These are phyloP conservation scores for Drosophila parvula DNA, from an alignment of 1,140 invertebrate species.

Conservation along the genomic window DNA sequence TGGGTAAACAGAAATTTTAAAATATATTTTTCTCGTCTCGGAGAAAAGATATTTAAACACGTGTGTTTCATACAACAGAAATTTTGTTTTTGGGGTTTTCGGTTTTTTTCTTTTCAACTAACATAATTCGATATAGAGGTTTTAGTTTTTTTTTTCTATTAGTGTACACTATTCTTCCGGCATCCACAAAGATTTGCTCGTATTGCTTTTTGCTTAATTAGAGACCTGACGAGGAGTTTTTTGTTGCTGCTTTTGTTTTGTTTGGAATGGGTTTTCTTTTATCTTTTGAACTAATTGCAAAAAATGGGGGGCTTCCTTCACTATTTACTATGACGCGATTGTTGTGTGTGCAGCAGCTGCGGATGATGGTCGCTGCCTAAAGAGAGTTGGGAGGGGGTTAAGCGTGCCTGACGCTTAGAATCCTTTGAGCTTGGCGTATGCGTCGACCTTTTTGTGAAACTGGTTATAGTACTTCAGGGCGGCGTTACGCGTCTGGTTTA, in stretches of 20 bases:
- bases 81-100: conserved; percentile 20
- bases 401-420: conserved; percentile 79
- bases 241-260: conserved; percentile 13
- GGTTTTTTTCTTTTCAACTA: conserved; percentile 47
- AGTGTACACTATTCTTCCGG: conserved; percentile 35
- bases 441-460: conserved; percentile 90
- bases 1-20: conserved; percentile 34
- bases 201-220: conserved; percentile 41
- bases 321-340: conserved; percentile 67
- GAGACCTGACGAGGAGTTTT: too few species aligned
- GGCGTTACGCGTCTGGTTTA: conserved; percentile 85
- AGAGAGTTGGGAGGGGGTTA: conserved; percentile 33
- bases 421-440: conserved; percentile 89
- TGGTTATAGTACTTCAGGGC: conserved; percentile 87
- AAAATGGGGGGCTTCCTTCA: conserved; percentile 40
- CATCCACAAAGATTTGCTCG: conserved; percentile 41
- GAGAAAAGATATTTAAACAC: conserved; percentile 32
- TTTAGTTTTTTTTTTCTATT: conserved; percentile 54
- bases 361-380: conserved; percentile 47
- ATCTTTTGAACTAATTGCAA: conserved; percentile 55
- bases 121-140: conserved; percentile 57
- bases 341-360: conserved; percentile 21
- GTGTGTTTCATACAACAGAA: conserved; percentile 47
- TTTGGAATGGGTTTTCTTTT: conserved; percentile 28
- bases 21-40: conserved; percentile 28